Evolutionary conservation across 35 echinoderm and acorn worm genomes (phyloP), one percentile per base, ranked within the genome.

Genomic region (Stichopus chloronotus): DNA sequence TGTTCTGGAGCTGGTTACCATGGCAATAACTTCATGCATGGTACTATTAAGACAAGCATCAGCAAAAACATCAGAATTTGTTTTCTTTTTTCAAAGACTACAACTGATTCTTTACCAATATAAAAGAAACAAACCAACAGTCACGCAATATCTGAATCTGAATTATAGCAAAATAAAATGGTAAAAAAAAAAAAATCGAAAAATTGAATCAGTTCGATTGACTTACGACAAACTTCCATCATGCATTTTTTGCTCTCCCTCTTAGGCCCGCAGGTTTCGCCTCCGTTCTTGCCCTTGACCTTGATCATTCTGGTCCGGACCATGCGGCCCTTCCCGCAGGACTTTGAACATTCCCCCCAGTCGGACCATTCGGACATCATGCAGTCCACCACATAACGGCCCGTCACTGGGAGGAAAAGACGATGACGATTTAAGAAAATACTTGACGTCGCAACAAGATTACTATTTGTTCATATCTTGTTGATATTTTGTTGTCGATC

Each of bases 261-360:
- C 17, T 57, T 88, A n/a, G 78, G 76, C 13, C 97, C 95, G 78
- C 96, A 97, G 4, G 59, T 60, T 58, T 88, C 58, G 14, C 97
- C 97, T 5, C 97, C 97, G 43, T 93, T 93, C 11, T 87, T 86
- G 14, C 93, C 85, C 79, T 83, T 90, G 52, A 91, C 85, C 52
- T 98, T 98, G 30, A 98, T 86, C 97, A 96, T 98, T 53, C 97
- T 78, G 59, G 92, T 91, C 78, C 72, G 52, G 60, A 76, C 54
- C 95, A 94, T 94, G 23, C 82, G 96, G 0, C 97, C 97, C 80
- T 98, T 98, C 12, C 97, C 97, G 58, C 97, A 98, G 0, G 93
- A 56, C 74, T 93, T 94, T 19, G 93, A 93, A 76, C 97, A 98
- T 88, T 96, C 97, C 0, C 89, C 60, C 95, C 95, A 98, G 8